A percentile compares a stretch with the other conserved stretches of the same genome.
These are phyloP conservation scores for Bucco capensis DNA, from an alignment of 2,113 vertebrate species.

Conservation along the genomic window DNA sequence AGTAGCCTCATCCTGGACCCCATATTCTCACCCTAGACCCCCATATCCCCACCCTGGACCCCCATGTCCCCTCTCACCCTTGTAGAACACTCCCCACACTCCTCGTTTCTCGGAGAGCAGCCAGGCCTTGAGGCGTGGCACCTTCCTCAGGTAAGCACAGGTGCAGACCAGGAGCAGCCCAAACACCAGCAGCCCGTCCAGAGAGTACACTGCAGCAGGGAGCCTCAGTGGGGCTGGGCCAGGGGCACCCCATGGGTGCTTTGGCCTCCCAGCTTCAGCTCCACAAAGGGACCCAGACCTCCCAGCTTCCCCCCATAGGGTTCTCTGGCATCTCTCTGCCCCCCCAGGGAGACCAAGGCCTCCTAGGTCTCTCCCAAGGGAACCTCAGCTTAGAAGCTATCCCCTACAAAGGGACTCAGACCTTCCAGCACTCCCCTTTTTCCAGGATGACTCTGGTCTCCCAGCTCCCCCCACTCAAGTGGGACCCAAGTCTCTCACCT, in stretches of 20 bases:
- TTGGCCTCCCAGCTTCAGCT: neutral
- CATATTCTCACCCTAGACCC: neutral
- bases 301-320: too few species aligned
- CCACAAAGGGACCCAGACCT: too few species aligned
- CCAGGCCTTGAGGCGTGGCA: slow-evolving; percentile 90
- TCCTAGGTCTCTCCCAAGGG: neutral
- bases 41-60: too few species aligned
- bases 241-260: too few species aligned
- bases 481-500: neutral
- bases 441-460: too few species aligned
- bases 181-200: slow-evolving; percentile 92
- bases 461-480: too few species aligned
- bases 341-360: too few species aligned
- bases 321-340: too few species aligned
- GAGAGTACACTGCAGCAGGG: slow-evolving; percentile 36
- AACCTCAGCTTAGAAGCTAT: too few species aligned
- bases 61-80: slow-evolving; percentile 75
- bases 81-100: slow-evolving; percentile 94
- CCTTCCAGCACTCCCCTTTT: too few species aligned
- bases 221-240: neutral
- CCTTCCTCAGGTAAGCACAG: slow-evolving; percentile 95
- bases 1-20: neutral
- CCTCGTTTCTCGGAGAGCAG: slow-evolving; percentile 92
- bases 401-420: too few species aligned
- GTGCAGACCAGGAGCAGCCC: slow-evolving; percentile 93